These are phyloP conservation scores for Falco novaeseelandiae DNA, from an alignment of 2,797 vertebrate genomes.

Conservation along the genomic window DNA sequence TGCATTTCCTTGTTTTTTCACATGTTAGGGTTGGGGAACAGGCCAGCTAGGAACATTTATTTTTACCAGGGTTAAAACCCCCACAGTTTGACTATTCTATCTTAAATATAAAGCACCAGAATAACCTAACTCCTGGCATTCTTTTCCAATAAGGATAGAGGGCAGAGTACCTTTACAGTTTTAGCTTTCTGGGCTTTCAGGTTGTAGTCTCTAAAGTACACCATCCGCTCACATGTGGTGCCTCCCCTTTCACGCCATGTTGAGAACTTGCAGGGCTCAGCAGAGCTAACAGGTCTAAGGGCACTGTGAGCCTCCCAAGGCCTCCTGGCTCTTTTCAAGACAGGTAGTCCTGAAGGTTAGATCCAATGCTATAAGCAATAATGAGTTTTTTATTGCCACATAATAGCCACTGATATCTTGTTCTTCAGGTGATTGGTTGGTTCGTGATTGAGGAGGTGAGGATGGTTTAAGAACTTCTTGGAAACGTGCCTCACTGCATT, in stretches of 20 bases:
- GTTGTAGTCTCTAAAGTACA: background rate
- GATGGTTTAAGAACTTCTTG: conserved; percentile 21
- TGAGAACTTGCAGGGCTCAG: background rate
- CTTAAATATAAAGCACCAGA: background rate
- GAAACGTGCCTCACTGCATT: background rate
- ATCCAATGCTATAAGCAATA: background rate
- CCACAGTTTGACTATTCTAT: background rate
- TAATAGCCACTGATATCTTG: background rate
- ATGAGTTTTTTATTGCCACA: background rate
- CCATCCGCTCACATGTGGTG: background rate
- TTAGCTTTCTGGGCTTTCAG: background rate
- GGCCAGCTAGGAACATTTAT: background rate
- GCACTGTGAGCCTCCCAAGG: background rate
- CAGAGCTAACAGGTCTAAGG: background rate
- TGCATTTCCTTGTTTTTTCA: background rate
- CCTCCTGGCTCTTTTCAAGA: background rate
- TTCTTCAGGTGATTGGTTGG: background rate
- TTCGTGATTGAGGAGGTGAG: background rate
- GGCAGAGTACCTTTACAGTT: background rate
- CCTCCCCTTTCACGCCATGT: accelerated
- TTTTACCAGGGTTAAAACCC: accelerated
- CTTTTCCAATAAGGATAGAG: background rate
- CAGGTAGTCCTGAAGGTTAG: background rate
- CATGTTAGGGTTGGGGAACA: background rate
- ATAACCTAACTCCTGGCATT: background rate